Percentiles rank a stretch among this genome's conserved stretches.
Evolutionary conservation across 2,797 vertebrate genomes (phyloP).

Genomic region (Periophthalmus magnuspinnatus): DNA sequence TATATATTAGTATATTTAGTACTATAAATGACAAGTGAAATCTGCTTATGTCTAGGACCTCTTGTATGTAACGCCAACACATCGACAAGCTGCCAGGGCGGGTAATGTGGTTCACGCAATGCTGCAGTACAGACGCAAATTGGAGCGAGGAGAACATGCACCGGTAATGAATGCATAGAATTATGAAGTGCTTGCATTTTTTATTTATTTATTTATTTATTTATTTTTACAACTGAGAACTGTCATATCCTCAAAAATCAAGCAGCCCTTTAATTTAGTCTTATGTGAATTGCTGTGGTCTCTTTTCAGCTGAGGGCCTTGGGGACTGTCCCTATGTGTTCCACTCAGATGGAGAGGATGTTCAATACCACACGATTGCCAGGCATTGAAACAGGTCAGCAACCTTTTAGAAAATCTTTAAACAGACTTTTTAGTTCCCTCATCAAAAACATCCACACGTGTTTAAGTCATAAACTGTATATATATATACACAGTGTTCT

Average conservation of each 20-base stretch:
- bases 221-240: background rate
- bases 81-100: constrained; percentile 85
- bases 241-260: background rate
- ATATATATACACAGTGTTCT: too few relatives aligned
- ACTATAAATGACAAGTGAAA: background rate
- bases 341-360: constrained; percentile 92
- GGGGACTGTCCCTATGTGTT: constrained; percentile 92
- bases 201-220: too few relatives aligned
- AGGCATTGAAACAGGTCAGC: constrained; percentile 85
- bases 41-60: constrained; percentile 80
- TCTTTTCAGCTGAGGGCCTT: constrained; percentile 83
- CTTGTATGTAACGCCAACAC: constrained; percentile 82
- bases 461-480: background rate
- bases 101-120: constrained; percentile 88
- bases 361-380: constrained; percentile 95
- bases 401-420: background rate
- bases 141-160: constrained; percentile 89
- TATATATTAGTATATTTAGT: too few relatives aligned
- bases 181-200: too few relatives aligned
- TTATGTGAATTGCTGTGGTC: background rate
- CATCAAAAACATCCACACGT: background rate
- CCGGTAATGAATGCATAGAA: constrained; percentile 77
- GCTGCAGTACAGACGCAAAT: constrained; percentile 88
- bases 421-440: background rate
- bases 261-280: background rate